Percentiles rank a stretch among this genome's conserved stretches.
Conservation (phyloP, 2,113 vertebrate genomes). For the Herpailurus yagouaroundi region DNA sequence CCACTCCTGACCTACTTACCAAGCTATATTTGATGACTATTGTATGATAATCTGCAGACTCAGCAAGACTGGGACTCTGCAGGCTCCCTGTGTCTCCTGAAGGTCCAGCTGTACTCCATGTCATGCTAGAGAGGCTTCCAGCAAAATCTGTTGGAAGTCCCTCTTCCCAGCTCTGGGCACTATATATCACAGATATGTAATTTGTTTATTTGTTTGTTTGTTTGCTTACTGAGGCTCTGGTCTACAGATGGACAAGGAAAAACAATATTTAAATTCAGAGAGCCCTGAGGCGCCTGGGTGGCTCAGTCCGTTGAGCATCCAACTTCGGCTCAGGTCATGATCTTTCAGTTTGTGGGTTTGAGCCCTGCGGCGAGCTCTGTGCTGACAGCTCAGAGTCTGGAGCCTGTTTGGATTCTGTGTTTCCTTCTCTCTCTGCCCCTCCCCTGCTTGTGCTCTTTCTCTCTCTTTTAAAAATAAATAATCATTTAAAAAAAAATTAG, state of each 20-base stretch:
- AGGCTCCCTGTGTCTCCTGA: constrained; percentile 1
- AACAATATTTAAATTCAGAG: not conserved
- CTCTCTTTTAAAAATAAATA: not conserved
- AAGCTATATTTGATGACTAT: constrained; percentile 57
- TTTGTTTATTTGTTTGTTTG: not conserved
- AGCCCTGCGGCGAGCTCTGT: too few species aligned
- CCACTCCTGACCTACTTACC: constrained; percentile 67
- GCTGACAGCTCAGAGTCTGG: too few species aligned
- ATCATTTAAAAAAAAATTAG: not conserved
- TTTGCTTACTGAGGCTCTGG: not conserved
- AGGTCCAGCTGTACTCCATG: not conserved
- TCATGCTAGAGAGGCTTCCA: not conserved
- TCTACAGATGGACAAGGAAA: not conserved
- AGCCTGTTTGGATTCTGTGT: too few species aligned
- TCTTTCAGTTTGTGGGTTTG: too few species aligned
- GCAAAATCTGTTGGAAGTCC: not conserved
- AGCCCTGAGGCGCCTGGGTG: not conserved
- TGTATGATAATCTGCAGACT: constrained; percentile 46
- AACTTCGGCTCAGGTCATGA: too few species aligned
- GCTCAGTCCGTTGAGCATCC: too few species aligned
- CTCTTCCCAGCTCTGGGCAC: not conserved
- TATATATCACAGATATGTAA: not conserved
- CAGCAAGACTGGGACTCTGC: constrained; percentile 40
- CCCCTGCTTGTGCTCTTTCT: too few species aligned
- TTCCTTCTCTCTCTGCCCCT: too few species aligned